Base-by-base conservation (phyloP, 2,888 invertebrate genomes). In the Trachelus tabidus region DNA sequence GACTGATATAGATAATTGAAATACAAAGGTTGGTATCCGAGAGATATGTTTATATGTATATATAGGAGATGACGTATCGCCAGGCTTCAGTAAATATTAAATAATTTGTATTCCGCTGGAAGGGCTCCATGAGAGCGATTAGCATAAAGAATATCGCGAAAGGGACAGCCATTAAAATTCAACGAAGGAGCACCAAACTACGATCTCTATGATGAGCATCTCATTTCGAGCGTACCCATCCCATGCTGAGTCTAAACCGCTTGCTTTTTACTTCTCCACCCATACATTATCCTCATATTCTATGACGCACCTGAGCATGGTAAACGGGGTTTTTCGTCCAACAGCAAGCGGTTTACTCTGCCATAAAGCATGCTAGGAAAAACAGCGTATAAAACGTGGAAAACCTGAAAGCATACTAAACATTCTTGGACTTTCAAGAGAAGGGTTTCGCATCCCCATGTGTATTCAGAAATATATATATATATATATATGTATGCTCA, bases 331-430 rank as follows among this genome's bases (percentile, higher is more conserved):
- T 56, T 56, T 56, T 56, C 56, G 23, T 23, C 56, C 23, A 56
- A 56, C 56, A 23, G 56, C 56, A 56, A 56, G 56, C 56, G 56
- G 56, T 56, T 56, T 56, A 56, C 56, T 56, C 56, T 56, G 69
- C 73, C 74, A 77, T 74, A 68, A 77, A 68, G 77, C 77, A 73
- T 73, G 74, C 77, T 74, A 73, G 56, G 40, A 68, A 73, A 77
- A 77, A 77, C 77, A 77, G 74, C 74, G 73, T 69, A 74, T 73
- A 73, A 77, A 77, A 76, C 37, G 68, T 30, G 73, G 68, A 76
- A 73, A 68, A 76, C 74, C 69, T 73, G 73, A 73, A 77, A 73
- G 77, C 77, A 77, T 77, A 77, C 77, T 77, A 68, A 73, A 77
- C 74, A 76, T 77, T 77, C 77, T 15, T 56, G 56, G 56, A 56